A percentile compares a stretch with the other conserved stretches of the same genome.
Evolutionary conservation across 2,888 invertebrate species (phyloP).

Genomic region (Phyllotreta striolata): DNA sequence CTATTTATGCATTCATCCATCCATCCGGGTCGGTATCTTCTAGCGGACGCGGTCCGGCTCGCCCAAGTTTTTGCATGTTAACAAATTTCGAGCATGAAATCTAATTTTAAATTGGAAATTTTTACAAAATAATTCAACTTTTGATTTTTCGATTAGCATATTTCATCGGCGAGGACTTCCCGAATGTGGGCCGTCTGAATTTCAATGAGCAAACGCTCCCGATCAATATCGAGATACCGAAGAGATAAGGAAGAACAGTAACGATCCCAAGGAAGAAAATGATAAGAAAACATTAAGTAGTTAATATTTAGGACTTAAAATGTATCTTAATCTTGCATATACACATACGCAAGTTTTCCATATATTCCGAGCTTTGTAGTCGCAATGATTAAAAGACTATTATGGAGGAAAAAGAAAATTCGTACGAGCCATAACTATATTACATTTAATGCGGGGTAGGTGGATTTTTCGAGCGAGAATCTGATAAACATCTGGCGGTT

Average conservation of each 20-base stretch:
- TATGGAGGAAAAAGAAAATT: constrained; percentile 7
- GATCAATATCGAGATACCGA: constrained; percentile 16
- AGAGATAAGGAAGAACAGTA: neutral
- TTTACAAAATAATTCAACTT: constrained; percentile 42
- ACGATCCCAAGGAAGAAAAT: too few relatives aligned
- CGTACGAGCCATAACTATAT: too few relatives aligned
- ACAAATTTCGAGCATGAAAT: constrained; percentile 39
- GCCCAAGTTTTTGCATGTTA: constrained; percentile 41
- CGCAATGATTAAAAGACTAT: too few relatives aligned
- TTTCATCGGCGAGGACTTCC: constrained; percentile 38
- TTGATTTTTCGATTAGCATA: constrained; percentile 41
- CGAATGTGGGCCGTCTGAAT: constrained; percentile 33
- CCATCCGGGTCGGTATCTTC: constrained; percentile 37
- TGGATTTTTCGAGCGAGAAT: too few relatives aligned
- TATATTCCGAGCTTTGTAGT: too few relatives aligned
- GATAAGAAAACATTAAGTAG: too few relatives aligned
- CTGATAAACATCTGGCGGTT: constrained; percentile 17
- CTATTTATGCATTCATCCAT: constrained; percentile 40
- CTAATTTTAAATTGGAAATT: constrained; percentile 42
- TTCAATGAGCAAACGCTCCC: constrained; percentile 18
- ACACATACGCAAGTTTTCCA: too few relatives aligned
- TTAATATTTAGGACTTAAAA: too few relatives aligned
- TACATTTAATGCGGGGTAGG: too few relatives aligned
- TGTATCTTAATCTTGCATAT: too few relatives aligned
- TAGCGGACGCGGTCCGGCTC: constrained; percentile 40